Evolutionary conservation across 2,797 vertebrate species (phyloP), one percentile per base, ranked within the genome.

Genomic region (Gymnothorax javanicus): DNA sequence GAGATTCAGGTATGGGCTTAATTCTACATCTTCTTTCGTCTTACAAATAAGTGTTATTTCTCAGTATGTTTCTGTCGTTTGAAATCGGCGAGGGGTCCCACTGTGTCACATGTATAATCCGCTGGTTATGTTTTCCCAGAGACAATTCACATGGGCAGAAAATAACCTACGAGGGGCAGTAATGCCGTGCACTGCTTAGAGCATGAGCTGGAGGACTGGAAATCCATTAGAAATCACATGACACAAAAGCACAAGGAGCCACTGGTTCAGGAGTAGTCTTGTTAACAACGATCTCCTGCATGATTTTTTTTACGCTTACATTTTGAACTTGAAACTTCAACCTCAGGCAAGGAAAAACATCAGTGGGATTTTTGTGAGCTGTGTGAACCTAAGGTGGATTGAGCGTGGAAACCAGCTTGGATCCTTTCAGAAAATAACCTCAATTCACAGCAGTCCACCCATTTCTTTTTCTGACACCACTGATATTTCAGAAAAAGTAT

Each of bases 401-500:
- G 52, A 82, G 82, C 83, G 85, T 50, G 86, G 86, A 73, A 87
- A 69, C 71, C 69, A 87, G 75, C 84, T 86, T 69, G 85, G 81
- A 86, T 75, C 83, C 85, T 85, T 88, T 86, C 89, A 87, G 87
- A 89, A 89, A 91, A 85, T 84, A 60, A 83, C 85, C 88, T 69
- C 57, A 56, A 82, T 25, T 52, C 71, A 69, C 62, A 82, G 82
- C 90, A 85, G 57, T 60, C 43, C 33, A 64, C 67, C 85, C 77
- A 86, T 43, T 86, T 87, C 84, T 84, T 86, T 43, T 20, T 67
- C 81, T 84, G 87, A 87, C 87, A 89, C 90, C 87, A 88, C 90
- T 88, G 87, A 89, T 88, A 90, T 87, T 67, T 84, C 88, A 87
- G 90, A 92, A 90, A 92, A 91, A 92, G 88, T 88, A 71, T 52